A percentile compares a stretch with the other conserved stretches of the same genome.
These are phyloP conservation scores for Ceratina australensis DNA, from an alignment of 1,140 invertebrate species.

Conservation along the genomic window DNA sequence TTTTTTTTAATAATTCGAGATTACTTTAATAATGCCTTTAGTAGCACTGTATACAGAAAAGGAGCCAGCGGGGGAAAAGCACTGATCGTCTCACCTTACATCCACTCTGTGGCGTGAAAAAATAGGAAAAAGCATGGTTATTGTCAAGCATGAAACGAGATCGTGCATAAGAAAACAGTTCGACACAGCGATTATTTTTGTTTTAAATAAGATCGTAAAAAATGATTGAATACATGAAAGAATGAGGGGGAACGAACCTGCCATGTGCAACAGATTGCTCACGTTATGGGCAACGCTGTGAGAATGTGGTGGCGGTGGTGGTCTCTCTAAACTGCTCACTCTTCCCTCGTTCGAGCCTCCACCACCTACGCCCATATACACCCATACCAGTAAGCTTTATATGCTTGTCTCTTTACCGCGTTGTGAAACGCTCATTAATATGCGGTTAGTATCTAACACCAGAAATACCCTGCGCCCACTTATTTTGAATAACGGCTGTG, in stretches of 20 bases:
- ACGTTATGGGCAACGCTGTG: slow-evolving; percentile 84
- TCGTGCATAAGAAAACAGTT: slow-evolving; percentile 50
- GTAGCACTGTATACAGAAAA: background rate
- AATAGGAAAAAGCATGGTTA: slow-evolving; percentile 58
- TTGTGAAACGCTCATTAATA: slow-evolving; percentile 48
- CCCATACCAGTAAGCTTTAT: slow-evolving; percentile 62
- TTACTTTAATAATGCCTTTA: background rate
- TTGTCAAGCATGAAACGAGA: slow-evolving; percentile 50
- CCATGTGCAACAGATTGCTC: slow-evolving; percentile 91
- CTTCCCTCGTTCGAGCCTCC: slow-evolving; percentile 78
- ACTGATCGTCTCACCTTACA: slow-evolving; percentile 72
- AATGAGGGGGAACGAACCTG: slow-evolving; percentile 80
- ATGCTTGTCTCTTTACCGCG: slow-evolving; percentile 31
- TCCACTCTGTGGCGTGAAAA: slow-evolving; percentile 72
- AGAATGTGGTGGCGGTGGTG: slow-evolving; percentile 84
- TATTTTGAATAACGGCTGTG: slow-evolving; percentile 20
- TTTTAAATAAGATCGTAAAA: slow-evolving; percentile 27
- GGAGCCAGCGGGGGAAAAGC: slow-evolving; percentile 38
- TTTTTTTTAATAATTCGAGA: no score
- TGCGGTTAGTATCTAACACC: slow-evolving; percentile 44
- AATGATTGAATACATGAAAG: slow-evolving; percentile 44
- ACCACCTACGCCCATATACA: slow-evolving; percentile 71
- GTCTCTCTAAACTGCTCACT: slow-evolving; percentile 83
- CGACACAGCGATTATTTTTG: slow-evolving; percentile 17
- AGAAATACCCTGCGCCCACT: slow-evolving; percentile 24